Evolutionary conservation across 2,113 vertebrate genomes (phyloP).

Genomic region (Silurus glanis): DNA sequence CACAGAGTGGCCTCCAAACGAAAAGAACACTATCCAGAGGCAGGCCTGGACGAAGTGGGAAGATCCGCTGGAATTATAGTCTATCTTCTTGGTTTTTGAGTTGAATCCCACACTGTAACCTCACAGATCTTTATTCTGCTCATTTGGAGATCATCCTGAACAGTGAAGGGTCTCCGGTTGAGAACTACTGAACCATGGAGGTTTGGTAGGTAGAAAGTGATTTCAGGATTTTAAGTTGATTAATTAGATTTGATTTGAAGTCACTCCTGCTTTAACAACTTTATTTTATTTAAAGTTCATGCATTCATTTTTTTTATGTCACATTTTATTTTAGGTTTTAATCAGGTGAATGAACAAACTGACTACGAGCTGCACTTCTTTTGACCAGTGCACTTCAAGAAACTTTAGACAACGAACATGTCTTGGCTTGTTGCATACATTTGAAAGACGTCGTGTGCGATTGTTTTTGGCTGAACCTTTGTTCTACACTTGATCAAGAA

Average conservation of each 20-base stretch:
- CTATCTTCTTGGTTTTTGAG: too few species aligned
- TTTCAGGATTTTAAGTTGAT: not conserved
- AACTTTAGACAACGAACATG: not conserved
- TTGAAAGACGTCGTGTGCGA: not conserved
- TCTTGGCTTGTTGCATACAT: not conserved
- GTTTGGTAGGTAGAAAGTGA: too few species aligned
- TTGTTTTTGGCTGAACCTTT: constrained; percentile 12
- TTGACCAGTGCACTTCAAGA: not conserved
- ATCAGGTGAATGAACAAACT: not conserved
- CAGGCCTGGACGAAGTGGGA: too few species aligned
- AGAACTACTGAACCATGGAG: too few species aligned
- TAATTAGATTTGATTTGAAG: not conserved
- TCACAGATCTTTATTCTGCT: too few species aligned
- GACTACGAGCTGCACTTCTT: not conserved
- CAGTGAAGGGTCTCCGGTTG: too few species aligned
- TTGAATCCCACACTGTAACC: too few species aligned
- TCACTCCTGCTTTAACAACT: too few species aligned
- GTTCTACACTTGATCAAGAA: not conserved
- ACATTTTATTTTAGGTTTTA: not conserved
- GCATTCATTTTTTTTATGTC: not conserved
- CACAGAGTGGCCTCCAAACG: too few species aligned
- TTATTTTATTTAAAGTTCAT: not conserved
- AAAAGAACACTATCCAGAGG: too few species aligned
- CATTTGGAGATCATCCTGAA: too few species aligned
- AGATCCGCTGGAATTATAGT: too few species aligned